phyloP scores from a whole-genome alignment of 2,888 invertebrate species.

The Drosophila seclusa region DNA sequence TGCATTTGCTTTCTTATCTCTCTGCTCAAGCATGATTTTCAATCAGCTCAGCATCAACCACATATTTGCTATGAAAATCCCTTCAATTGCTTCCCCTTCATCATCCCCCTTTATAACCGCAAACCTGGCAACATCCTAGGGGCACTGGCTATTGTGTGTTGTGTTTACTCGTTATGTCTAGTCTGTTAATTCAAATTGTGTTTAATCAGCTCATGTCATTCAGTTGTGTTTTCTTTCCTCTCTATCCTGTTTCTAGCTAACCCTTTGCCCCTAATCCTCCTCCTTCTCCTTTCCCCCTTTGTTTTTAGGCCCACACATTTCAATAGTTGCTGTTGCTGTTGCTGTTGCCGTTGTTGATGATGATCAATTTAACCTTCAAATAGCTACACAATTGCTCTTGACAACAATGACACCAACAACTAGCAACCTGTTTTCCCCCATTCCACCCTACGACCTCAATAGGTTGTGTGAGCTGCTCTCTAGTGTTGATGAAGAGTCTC shows the following conservation, averaged over 20 bases:
- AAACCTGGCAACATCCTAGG: background rate
- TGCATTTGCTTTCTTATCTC: background rate
- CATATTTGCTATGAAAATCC: background rate
- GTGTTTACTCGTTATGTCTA: conserved; percentile 20
- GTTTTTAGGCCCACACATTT: conserved; percentile 28
- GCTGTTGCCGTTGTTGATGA: conserved; percentile 38
- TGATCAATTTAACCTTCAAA: conserved; percentile 78
- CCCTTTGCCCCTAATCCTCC: conserved; percentile 31
- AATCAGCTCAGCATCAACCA: background rate
- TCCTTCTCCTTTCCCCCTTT: background rate
- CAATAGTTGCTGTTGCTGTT: conserved; percentile 25
- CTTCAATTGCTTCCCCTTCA: background rate
- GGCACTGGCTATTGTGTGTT: background rate
- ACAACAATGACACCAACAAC: conserved; percentile 60
- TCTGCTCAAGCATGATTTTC: background rate
- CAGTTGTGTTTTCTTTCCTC: background rate
- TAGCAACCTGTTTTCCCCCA: conserved; percentile 16
- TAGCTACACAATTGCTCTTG: conserved; percentile 64
- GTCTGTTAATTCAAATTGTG: conserved; percentile 43
- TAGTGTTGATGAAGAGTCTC: conserved; percentile 53
- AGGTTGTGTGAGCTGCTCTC: conserved; percentile 48
- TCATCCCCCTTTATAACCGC: background rate
- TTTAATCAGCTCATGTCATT: conserved; percentile 50
- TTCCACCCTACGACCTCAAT: conserved; percentile 21
- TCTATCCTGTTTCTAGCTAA: conserved; percentile 13